Base-by-base conservation (phyloP, 1,140 invertebrate species). In the Pomacea maculata region DNA sequence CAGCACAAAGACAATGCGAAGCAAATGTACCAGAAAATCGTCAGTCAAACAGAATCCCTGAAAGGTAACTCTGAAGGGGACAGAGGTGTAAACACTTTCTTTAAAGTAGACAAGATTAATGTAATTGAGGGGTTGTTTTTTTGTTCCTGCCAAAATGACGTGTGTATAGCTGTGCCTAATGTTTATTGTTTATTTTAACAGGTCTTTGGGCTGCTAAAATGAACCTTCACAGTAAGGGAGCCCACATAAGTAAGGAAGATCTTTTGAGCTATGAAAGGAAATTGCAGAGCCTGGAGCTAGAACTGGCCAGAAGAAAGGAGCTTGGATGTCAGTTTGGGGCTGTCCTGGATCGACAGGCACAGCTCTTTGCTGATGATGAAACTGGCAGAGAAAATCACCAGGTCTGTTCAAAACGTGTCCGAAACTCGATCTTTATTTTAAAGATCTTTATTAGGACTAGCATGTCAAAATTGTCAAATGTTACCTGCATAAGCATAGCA, bases 1-100 rank as follows among this genome's bases (percentile, higher is more conserved):
- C 85, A 87, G 84, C 89, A 90, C 80, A 90, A 90, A 78, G 89
- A 90, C 75, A 88, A 88, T 83, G 88, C 87, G 19, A 90, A 90
- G 74, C 83, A 85, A 61, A 85, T 90, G 86, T 90, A 89, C 84
- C 86, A 88, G 78, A 85, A 84, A 80, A 85, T 90, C 57, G 83
- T 86, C 73, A 87, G 86, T 75, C 87, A 90, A 80, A 86, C 84
- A 34, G 88, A 88, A 73, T 89, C 89, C 75, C 86, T 90, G 17
- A 90, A 89, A 82, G 86, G 80, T 81, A 72, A 77, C 19, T 0
- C 57, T 8, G 8, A 61, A 61, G 57, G 34, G 57, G 57, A 61
- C 4, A 61, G 57, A 61, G 57, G 0, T 17, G 4, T 61, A 61
- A 61, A 61, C 3, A 17, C 57, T 9, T 61, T 17, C 15, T 17